Evolutionary conservation across 2,113 vertebrate species (phyloP).

Genomic region (Microtus pennsylvanicus): DNA sequence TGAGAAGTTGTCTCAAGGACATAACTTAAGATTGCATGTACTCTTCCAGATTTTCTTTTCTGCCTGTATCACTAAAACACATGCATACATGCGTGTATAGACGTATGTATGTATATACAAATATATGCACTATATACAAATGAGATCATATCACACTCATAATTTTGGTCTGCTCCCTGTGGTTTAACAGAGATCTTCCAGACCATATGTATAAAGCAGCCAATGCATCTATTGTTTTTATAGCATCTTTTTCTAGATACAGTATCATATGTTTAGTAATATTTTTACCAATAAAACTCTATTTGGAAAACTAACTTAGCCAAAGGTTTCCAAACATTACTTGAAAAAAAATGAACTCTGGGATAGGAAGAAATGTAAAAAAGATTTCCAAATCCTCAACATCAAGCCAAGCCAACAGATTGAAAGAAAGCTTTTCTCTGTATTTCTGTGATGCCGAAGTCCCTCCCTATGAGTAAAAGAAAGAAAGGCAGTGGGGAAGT

Average conservation of each 20-base stretch:
- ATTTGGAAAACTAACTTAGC: slow-evolving; percentile 20
- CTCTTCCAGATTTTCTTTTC: slow-evolving; percentile 30
- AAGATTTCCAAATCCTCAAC: not conserved
- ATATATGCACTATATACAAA: not conserved
- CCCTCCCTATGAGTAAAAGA: not conserved
- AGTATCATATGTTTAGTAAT: not conserved
- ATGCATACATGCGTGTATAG: not conserved
- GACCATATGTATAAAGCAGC: not conserved
- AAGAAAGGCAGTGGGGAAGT: not conserved
- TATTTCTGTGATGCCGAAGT: not conserved
- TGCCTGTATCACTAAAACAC: not conserved
- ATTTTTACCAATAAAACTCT: not conserved
- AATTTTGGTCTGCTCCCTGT: not conserved
- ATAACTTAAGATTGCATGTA: slow-evolving; percentile 2
- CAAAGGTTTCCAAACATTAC: slow-evolving; percentile 13
- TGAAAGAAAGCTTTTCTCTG: not conserved
- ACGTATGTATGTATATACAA: not conserved
- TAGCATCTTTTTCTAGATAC: not conserved
- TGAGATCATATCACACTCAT: not conserved
- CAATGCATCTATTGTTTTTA: not conserved
- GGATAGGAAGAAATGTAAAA: not conserved
- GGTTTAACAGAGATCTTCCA: not conserved
- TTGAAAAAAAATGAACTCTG: not conserved
- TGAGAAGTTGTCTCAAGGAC: not conserved
- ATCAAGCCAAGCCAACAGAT: slow-evolving; percentile 12